phyloP scores from a whole-genome alignment of 2,113 vertebrate species.

The Xyliphius kryptos region DNA sequence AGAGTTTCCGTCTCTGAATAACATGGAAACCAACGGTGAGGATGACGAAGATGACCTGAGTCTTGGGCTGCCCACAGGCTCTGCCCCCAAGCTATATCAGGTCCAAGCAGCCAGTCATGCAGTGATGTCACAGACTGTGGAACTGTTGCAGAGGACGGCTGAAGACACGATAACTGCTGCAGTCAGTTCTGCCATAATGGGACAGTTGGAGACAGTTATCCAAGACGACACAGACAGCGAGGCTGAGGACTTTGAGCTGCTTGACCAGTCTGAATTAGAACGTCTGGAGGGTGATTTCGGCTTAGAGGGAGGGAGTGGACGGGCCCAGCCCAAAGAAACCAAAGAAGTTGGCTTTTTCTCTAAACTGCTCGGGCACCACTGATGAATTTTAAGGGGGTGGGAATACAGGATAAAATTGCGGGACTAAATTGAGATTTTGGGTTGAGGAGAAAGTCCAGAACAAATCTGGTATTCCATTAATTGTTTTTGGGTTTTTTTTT shows the following conservation, averaged over 20 bases:
- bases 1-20: constrained; percentile 90
- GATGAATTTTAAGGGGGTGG: constrained; percentile 40
- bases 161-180: constrained; percentile 74
- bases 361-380: constrained; percentile 84
- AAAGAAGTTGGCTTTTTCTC: constrained; percentile 86
- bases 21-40: constrained; percentile 78
- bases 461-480: constrained; percentile 31
- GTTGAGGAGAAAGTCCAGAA: constrained; percentile 19
- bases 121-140: constrained; percentile 53
- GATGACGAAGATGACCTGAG: constrained; percentile 76
- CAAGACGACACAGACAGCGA: constrained; percentile 86
- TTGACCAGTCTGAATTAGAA: constrained; percentile 96
- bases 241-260: constrained; percentile 94
- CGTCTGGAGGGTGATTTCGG: constrained; percentile 86
- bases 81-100: constrained; percentile 50
- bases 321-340: constrained; percentile 52
- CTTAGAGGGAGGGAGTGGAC: constrained; percentile 59
- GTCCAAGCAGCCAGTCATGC: constrained; percentile 49
- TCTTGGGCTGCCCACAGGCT: constrained; percentile 68
- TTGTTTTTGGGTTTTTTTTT: constrained; percentile 2
- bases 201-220: constrained; percentile 67
- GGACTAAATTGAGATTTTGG: constrained; percentile 12
- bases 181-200: constrained; percentile 80
- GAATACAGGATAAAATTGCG: too few species aligned
- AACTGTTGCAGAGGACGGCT: constrained; percentile 74